Evolutionary conservation across 2,797 vertebrate species (phyloP).

Genomic region (Chelidonichthys spinosus): DNA sequence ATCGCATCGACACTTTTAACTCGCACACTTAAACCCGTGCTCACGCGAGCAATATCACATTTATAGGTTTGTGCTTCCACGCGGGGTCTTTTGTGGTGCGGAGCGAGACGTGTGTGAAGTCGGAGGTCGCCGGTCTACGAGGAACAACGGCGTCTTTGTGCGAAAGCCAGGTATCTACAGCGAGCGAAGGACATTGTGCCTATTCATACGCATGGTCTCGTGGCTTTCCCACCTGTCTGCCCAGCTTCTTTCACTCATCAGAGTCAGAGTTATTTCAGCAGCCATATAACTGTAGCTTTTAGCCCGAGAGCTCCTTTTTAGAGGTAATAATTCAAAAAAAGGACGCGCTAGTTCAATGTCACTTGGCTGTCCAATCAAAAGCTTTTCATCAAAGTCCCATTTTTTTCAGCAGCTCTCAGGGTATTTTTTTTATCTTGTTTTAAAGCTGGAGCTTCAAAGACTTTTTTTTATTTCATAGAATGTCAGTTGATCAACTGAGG

Average conservation of each 20-base stretch:
- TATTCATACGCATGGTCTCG: conserved; percentile 55
- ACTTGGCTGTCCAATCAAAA: conserved; percentile 25
- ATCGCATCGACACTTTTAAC: conserved; percentile 19
- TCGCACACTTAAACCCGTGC: conserved; percentile 6
- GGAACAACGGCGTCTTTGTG: conserved; percentile 56
- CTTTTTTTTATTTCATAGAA: conserved; percentile 10
- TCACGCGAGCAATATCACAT: conserved; percentile 9
- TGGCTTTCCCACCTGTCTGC: conserved; percentile 61
- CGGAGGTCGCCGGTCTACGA: conserved; percentile 1
- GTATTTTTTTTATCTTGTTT: neutral
- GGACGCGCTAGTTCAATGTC: conserved; percentile 2
- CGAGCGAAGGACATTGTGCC: conserved; percentile 33
- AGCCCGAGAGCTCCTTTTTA: neutral
- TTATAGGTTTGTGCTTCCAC: neutral
- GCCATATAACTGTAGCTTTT: conserved; percentile 35
- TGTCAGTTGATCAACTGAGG: conserved; percentile 34
- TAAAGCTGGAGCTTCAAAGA: conserved; percentile 25
- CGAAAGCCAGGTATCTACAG: conserved; percentile 32
- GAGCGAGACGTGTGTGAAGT: conserved; percentile 11
- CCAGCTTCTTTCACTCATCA: conserved; percentile 58
- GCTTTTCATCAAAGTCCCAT: conserved; percentile 2
- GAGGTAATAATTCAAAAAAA: conserved; percentile 25
- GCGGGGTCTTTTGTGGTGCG: conserved; percentile 17
- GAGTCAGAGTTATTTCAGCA: conserved; percentile 56
- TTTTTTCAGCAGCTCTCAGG: conserved; percentile 4